phyloP scores from a whole-genome alignment of 1,140 invertebrate species.

The Trichonephila clavipes region DNA sequence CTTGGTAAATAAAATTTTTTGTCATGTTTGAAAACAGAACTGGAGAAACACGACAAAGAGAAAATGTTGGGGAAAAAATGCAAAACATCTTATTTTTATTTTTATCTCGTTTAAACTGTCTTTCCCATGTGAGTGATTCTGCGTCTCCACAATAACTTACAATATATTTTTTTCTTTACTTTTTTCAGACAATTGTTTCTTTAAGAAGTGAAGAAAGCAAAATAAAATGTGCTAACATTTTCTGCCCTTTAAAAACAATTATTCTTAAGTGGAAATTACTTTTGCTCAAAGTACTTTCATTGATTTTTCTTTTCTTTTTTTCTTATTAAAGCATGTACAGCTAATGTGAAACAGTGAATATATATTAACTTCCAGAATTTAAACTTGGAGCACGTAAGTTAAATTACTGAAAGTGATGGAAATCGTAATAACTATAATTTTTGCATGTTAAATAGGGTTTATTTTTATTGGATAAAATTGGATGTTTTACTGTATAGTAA shows the following conservation, averaged over 20 bases:
- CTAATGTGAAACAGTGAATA: neutral
- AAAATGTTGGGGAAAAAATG: no score
- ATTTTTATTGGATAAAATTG: no score
- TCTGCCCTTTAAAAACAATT: slow-evolving; percentile 41
- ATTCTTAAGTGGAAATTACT: slow-evolving; percentile 50
- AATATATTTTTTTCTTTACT: neutral
- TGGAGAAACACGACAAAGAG: no score
- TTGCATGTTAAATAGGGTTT: no score
- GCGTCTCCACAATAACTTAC: neutral
- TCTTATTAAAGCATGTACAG: neutral
- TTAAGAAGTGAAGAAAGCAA: slow-evolving; percentile 10
- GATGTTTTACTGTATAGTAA: no score
- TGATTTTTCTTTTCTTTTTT: neutral
- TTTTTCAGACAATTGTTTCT: slow-evolving; percentile 18
- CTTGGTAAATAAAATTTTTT: no score
- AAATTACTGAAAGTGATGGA: no score
- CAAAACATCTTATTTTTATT: slow-evolving; percentile 8
- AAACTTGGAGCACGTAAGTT: neutral
- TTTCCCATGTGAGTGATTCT: slow-evolving; percentile 28
- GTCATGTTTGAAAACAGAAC: no score
- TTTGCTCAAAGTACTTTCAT: slow-evolving; percentile 26
- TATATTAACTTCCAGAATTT: neutral
- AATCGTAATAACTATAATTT: no score
- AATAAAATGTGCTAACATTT: slow-evolving; percentile 43
- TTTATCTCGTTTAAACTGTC: slow-evolving; percentile 43